Evolutionary conservation across 2,113 vertebrate genomes (phyloP).

Genomic region (Pyrgilauda ruficollis): DNA sequence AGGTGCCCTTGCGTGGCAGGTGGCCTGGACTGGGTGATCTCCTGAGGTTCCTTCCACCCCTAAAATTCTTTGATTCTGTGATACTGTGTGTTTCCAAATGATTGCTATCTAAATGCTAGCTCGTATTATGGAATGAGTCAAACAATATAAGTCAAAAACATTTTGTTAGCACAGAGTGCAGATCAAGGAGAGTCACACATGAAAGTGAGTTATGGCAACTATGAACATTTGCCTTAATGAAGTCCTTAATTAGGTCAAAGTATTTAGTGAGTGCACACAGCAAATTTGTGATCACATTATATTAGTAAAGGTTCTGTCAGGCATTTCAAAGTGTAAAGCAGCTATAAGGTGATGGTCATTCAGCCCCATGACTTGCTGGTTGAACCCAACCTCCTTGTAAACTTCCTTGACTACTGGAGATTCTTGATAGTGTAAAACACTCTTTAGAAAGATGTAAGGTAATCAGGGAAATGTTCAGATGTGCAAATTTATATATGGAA

Average conservation of each 20-base stretch:
- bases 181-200: fast-evolving
- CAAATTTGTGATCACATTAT: neutral
- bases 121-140: neutral
- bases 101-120: neutral
- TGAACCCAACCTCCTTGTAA: neutral
- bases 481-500: neutral
- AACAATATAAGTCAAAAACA: fast-evolving
- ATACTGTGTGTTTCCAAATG: neutral
- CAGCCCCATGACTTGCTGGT: neutral
- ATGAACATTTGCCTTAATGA: neutral
- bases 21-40: neutral
- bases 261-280: neutral
- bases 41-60: neutral
- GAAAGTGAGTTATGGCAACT: neutral
- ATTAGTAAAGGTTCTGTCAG: neutral
- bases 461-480: neutral
- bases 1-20: neutral
- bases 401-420: neutral
- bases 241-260: neutral
- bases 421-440: neutral
- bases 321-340: neutral
- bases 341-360: neutral
- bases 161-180: neutral
- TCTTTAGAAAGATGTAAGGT: neutral
- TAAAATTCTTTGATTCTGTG: neutral